Evolutionary conservation across 2,797 vertebrate genomes (phyloP), one percentile per base, ranked within the genome.

Genomic region (Acipenser transmontanus): DNA sequence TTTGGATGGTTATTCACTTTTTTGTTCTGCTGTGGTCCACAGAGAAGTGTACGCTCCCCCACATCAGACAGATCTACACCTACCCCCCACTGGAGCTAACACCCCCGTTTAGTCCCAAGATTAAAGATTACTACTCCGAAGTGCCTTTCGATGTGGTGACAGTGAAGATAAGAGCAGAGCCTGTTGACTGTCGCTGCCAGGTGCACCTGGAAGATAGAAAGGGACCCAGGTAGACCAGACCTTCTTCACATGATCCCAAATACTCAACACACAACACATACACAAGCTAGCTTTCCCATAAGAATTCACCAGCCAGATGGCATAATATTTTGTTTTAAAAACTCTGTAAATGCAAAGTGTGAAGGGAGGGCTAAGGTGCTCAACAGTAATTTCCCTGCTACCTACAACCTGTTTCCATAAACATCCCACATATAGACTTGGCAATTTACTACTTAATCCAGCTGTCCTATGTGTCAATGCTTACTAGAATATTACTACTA

Each of bases 81-180:
- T 84, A 86, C 76, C 96, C 96, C 14, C 86, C 80, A 52, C 86
- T 99, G 80, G 76, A 84, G 9, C 76, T 98, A 73, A 91, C 79
- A 60, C 97, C 97, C 6, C 80, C 81, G 50, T 99, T 98, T 84
- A 91, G 88, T 65, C 89, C 92, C 3, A 67, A 80, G 75, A 87
- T 94, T 74, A 98, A 88, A 80, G 92, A 92, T 71, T 99, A 99
- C 78, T 87, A 81, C 0, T 80, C 88, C 2, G 94, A 98, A 78
- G 93, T 98, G 11, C 90, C 93, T 51, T 98, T 98, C 8, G 92
- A 98, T 76, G 84, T 89, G 17, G 83, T 96, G 67, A 93, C 76
- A 4, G 81, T 98, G 67, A 85, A 85, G 56, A 91, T 98, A 70
- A 83, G 88, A 17, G 93, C 93, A 0, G 88, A 94, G 72, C 84